A percentile compares a stretch with the other conserved stretches of the same genome.
Evolutionary conservation across 92 coral and sea anemone species (phyloP).

Genomic region (Micromussa lordhowensis): DNA sequence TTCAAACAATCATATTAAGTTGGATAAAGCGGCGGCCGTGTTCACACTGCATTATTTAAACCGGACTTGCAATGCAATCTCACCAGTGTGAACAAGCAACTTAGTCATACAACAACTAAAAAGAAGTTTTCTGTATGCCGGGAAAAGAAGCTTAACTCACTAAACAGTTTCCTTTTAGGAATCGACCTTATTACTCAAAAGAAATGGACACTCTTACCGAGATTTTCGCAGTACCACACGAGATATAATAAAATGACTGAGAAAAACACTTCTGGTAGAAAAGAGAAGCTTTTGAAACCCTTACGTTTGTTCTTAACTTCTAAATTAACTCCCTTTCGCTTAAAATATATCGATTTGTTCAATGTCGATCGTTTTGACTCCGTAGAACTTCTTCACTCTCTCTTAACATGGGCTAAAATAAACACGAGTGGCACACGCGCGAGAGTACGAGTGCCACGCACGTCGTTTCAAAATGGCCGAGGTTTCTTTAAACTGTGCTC

Average conservation of each 20-base stretch:
- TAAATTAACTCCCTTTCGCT: background rate
- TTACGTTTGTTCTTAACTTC: background rate
- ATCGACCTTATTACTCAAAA: too few species aligned
- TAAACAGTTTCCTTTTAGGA: too few species aligned
- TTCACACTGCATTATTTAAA: background rate
- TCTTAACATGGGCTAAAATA: background rate
- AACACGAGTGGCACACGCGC: background rate
- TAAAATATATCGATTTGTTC: background rate
- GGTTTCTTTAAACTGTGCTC: too few species aligned
- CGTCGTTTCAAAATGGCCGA: too few species aligned
- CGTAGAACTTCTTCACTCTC: background rate
- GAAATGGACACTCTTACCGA: too few species aligned
- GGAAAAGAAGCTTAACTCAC: too few species aligned
- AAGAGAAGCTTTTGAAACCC: background rate
- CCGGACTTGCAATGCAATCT: background rate
- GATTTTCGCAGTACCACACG: too few species aligned
- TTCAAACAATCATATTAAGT: background rate
- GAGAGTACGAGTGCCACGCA: too few species aligned
- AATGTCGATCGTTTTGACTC: background rate
- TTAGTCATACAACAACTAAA: background rate
- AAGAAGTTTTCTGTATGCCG: background rate
- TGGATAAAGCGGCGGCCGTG: background rate
- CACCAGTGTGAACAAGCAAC: background rate
- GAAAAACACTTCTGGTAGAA: background rate
- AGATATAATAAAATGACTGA: too few species aligned